These are phyloP conservation scores for Alosa alosa DNA, from an alignment of 2,113 vertebrate species.

Conservation along the genomic window DNA sequence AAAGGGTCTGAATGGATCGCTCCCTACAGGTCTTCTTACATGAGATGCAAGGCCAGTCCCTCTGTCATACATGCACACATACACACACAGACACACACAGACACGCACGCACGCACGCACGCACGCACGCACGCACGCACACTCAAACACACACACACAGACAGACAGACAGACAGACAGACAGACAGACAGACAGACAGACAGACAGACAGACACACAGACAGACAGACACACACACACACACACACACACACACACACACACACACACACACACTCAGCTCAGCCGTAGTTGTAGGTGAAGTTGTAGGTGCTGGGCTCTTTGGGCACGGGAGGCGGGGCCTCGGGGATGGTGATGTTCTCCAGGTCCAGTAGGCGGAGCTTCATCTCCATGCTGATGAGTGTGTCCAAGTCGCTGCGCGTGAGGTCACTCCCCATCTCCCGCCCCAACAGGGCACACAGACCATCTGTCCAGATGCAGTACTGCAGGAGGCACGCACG, in stretches of 20 bases:
- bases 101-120: background rate
- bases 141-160: background rate
- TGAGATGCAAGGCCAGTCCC: background rate
- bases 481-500: conserved; percentile 72
- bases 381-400: conserved; percentile 99
- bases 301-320: conserved; percentile 98
- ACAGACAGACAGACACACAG: background rate
- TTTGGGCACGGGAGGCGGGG: conserved; percentile 89
- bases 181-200: background rate
- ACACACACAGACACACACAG: background rate
- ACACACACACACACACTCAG: background rate
- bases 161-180: background rate
- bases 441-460: conserved; percentile 90
- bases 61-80: background rate
- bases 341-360: conserved; percentile 94
- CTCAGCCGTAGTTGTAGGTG: conserved; percentile 95
- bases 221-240: background rate
- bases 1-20: background rate
- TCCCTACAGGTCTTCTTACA: conserved; percentile 15
- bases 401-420: conserved; percentile 91
- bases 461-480: conserved; percentile 95
- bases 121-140: background rate
- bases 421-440: conserved; percentile 97
- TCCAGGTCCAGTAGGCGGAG: conserved; percentile 94
- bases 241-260: background rate